A percentile compares a stretch with the other conserved stretches of the same genome.
Conservation (phyloP, 2,797 vertebrate species). For the Cossypha heuglini region DNA sequence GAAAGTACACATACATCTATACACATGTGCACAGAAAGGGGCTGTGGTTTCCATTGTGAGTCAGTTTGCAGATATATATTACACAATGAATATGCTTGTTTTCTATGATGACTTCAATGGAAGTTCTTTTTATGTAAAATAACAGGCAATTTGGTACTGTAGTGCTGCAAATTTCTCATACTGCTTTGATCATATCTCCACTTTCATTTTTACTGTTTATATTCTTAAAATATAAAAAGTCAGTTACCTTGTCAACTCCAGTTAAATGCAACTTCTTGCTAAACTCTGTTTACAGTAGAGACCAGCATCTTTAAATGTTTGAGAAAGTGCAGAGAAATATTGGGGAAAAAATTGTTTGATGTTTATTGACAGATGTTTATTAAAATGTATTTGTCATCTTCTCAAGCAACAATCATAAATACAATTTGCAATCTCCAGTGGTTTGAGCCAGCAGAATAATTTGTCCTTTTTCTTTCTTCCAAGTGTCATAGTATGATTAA, state of each 20-base stretch:
- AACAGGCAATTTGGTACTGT: not conserved
- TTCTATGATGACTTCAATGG: not conserved
- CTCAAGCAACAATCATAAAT: not conserved
- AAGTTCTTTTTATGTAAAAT: not conserved
- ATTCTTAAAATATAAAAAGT: not conserved
- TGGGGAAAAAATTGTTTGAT: not conserved
- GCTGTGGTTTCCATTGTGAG: not conserved
- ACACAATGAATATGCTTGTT: not conserved
- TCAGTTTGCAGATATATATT: not conserved
- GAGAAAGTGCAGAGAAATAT: not conserved
- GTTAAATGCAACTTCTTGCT: not conserved
- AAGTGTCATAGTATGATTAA: not conserved
- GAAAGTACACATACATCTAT: not conserved
- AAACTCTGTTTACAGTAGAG: not conserved
- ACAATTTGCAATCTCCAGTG: not conserved
- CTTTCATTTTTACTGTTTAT: not conserved
- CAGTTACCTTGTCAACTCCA: not conserved
- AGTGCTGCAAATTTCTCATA: not conserved
- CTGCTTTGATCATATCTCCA: not conserved
- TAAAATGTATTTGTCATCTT: not conserved
- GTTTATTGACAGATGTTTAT: not conserved
- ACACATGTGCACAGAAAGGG: not conserved
- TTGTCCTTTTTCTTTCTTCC: not conserved
- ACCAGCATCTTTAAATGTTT: not conserved
- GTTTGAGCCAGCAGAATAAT: not conserved